A percentile compares a stretch with the other conserved stretches of the same genome.
phyloP scores from a whole-genome alignment of 2,888 invertebrate species.

The Nipponacmea schrenckii region DNA sequence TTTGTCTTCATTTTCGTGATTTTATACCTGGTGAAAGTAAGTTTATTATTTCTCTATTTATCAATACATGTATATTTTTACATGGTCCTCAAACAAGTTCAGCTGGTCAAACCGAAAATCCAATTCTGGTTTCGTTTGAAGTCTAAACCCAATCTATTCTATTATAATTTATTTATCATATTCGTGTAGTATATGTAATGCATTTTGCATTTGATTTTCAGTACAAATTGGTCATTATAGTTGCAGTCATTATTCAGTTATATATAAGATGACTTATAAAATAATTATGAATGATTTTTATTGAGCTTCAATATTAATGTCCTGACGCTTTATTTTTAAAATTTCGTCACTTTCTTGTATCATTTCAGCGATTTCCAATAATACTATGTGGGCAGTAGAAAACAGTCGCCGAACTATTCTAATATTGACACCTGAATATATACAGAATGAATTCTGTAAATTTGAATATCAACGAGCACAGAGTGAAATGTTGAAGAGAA shows the following conservation, averaged over 20 bases:
- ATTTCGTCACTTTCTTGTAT: background rate
- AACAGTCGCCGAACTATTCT: constrained; percentile 51
- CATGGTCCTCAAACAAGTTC: background rate
- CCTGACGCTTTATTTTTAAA: too few species aligned
- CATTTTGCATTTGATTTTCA: too few species aligned
- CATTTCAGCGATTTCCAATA: constrained; percentile 52
- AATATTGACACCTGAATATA: constrained; percentile 48
- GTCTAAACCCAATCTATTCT: too few species aligned
- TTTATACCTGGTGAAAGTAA: constrained; percentile 51
- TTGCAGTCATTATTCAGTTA: too few species aligned
- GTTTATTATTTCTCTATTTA: constrained; percentile 6
- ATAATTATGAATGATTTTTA: too few species aligned
- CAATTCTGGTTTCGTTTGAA: too few species aligned
- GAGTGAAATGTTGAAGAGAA: constrained; percentile 53
- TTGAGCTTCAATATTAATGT: too few species aligned
- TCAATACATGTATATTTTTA: background rate
- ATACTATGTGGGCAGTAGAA: constrained; percentile 54
- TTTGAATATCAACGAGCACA: constrained; percentile 58
- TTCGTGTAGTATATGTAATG: too few species aligned
- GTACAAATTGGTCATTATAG: too few species aligned
- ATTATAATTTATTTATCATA: too few species aligned
- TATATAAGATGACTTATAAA: too few species aligned
- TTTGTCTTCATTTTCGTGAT: constrained; percentile 51
- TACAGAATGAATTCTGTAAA: constrained; percentile 51
- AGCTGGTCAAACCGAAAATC: too few species aligned